A percentile compares a stretch with the other conserved stretches of the same genome.
These are phyloP conservation scores for Virgularia gustaviana DNA, from an alignment of 92 coral and sea anemone species.

Conservation along the genomic window DNA sequence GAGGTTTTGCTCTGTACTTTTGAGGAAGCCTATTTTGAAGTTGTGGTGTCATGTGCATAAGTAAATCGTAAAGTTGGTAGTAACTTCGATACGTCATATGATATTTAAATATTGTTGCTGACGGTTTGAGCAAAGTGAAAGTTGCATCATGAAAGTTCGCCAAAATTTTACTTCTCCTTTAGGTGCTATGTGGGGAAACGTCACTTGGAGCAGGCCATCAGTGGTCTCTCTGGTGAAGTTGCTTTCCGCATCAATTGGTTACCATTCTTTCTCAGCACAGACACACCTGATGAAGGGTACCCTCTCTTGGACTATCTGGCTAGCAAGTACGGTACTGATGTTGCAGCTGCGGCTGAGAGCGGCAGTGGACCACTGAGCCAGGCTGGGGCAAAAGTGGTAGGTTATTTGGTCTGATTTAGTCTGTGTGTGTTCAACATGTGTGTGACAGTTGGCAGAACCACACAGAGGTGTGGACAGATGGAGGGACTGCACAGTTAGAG, in stretches of 20 bases:
- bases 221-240: conserved; percentile 63
- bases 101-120: neutral
- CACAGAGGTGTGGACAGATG: neutral
- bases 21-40: too few species aligned
- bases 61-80: too few species aligned
- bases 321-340: conserved; percentile 72
- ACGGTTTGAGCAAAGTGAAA: neutral
- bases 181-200: conserved; percentile 99
- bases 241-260: conserved; percentile 81
- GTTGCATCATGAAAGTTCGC: too few species aligned
- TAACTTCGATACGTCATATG: neutral
- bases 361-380: conserved; percentile 61
- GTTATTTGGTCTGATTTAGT: neutral
- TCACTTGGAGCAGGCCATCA: conserved; percentile 87
- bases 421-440: too few species aligned
- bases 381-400: conserved; percentile 69
- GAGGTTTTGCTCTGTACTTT: too few species aligned
- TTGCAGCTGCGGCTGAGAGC: conserved; percentile 53
- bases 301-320: conserved; percentile 72
- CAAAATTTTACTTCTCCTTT: too few species aligned
- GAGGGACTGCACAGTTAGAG: too few species aligned
- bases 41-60: too few species aligned
- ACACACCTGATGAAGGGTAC: conserved; percentile 65
- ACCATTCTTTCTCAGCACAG: conserved; percentile 80
- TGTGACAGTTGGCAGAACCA: too few species aligned